Percentiles rank a stretch among this genome's conserved stretches.
Conservation (phyloP, 1,140 invertebrate genomes). For the Marisa cornuarietis region DNA sequence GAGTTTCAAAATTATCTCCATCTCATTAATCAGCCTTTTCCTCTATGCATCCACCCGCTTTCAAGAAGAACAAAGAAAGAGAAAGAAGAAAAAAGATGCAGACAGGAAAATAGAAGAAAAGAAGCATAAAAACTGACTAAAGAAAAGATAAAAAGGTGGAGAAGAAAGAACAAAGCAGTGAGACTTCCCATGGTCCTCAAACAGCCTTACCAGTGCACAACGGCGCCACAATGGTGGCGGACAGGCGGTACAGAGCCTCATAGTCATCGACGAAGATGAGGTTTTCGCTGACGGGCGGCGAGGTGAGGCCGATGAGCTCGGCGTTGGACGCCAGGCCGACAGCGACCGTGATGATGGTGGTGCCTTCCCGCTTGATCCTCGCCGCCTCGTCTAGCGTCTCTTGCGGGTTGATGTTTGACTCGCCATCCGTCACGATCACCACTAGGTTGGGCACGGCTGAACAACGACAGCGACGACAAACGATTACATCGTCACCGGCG, state of each 20-base stretch:
- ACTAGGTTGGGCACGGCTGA: conserved; percentile 54
- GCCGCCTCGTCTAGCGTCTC: conserved; percentile 52
- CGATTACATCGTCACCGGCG: too few relatives aligned
- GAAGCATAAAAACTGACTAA: too few relatives aligned
- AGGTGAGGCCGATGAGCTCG: conserved; percentile 54
- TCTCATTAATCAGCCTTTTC: too few relatives aligned
- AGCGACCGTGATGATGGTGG: conserved; percentile 54
- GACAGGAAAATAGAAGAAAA: too few relatives aligned
- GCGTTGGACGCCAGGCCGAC: conserved; percentile 42
- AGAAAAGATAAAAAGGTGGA: neutral
- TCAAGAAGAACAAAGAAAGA: too few relatives aligned
- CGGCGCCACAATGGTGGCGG: conserved; percentile 44
- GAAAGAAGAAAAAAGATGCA: too few relatives aligned
- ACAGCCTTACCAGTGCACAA: conserved; percentile 49
- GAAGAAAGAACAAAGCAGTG: neutral
- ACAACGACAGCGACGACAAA: neutral
- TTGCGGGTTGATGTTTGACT: conserved; percentile 55
- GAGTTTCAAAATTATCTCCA: too few relatives aligned
- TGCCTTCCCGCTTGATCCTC: conserved; percentile 46
- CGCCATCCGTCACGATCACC: conserved; percentile 56
- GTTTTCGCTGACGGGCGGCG: conserved; percentile 49
- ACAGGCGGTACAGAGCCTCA: conserved; percentile 42
- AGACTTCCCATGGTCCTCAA: neutral
- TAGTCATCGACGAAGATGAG: conserved; percentile 52
- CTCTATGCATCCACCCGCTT: too few relatives aligned